Percentiles rank a stretch among this genome's conserved stretches.
phyloP scores from a whole-genome alignment of 2,113 vertebrate species.

The Octodon degus region DNA sequence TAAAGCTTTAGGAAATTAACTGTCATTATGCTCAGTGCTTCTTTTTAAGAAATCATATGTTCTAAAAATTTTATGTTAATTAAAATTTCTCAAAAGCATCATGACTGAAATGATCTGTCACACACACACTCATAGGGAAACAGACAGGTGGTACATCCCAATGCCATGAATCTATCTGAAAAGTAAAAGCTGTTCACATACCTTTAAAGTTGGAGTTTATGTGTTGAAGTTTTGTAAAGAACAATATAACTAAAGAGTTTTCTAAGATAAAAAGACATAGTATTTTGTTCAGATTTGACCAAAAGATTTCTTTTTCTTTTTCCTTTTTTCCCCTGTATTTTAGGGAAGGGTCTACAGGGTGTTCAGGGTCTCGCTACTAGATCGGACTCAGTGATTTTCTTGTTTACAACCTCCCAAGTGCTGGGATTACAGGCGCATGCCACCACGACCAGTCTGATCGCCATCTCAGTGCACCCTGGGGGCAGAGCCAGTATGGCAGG shows the following conservation, averaged over 20 bases:
- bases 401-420: too few relatives aligned
- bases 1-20: slow-evolving; percentile 12
- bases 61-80: slow-evolving; percentile 41
- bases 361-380: too few relatives aligned
- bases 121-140: background rate
- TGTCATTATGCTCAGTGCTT: background rate
- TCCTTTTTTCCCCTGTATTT: too few relatives aligned
- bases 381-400: too few relatives aligned
- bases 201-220: background rate
- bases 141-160: background rate
- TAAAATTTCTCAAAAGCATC: slow-evolving; percentile 14
- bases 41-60: slow-evolving; percentile 24
- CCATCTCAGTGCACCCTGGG: too few relatives aligned
- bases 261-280: background rate
- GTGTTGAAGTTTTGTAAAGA: background rate
- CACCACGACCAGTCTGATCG: too few relatives aligned
- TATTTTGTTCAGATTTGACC: background rate
- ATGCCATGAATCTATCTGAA: background rate
- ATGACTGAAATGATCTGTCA: background rate
- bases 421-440: too few relatives aligned
- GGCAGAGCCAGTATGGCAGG: too few relatives aligned
- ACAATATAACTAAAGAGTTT: background rate
- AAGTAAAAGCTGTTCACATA: background rate
- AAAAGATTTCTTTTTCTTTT: too few relatives aligned
- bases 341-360: too few relatives aligned